A percentile compares a stretch with the other conserved stretches of the same genome.
Evolutionary conservation across 2,797 vertebrate species (phyloP).

Genomic region (Myripristis jacobus): DNA sequence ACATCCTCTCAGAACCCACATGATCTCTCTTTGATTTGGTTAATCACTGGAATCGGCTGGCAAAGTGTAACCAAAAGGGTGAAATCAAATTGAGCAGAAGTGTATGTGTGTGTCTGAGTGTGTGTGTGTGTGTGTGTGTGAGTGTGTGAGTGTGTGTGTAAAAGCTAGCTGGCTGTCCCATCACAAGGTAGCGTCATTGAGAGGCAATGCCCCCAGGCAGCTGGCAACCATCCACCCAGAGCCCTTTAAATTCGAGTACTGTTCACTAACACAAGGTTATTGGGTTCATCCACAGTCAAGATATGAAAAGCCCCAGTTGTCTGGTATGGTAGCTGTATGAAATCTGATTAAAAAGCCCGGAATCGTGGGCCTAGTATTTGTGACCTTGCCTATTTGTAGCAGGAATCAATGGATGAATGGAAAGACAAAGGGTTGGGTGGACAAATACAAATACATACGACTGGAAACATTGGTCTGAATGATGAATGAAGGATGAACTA

Average conservation of each 20-base stretch:
- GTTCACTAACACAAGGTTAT: slow-evolving; percentile 56
- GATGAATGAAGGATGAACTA: neutral
- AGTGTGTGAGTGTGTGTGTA: slow-evolving; percentile 26
- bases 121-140: slow-evolving; percentile 33
- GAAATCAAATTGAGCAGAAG: slow-evolving; percentile 51
- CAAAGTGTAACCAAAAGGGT: slow-evolving; percentile 40
- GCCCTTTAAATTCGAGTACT: slow-evolving; percentile 60
- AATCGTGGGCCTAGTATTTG: slow-evolving; percentile 38
- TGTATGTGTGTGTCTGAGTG: too few species aligned
- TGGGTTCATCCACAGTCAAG: slow-evolving; percentile 48
- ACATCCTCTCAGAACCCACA: slow-evolving; percentile 24
- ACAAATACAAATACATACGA: slow-evolving; percentile 8
- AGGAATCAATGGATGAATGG: slow-evolving; percentile 21
- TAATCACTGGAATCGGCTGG: slow-evolving; percentile 16
- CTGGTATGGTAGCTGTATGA: slow-evolving; percentile 45
- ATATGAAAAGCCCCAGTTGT: slow-evolving; percentile 65
- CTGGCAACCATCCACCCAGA: slow-evolving; percentile 48
- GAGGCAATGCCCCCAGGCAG: slow-evolving; percentile 54
- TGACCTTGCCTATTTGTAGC: slow-evolving; percentile 37
- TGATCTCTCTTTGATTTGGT: slow-evolving; percentile 30
- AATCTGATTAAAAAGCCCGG: slow-evolving; percentile 45
- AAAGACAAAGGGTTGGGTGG: neutral
- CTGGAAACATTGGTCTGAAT: neutral
- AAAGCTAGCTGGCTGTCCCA: slow-evolving; percentile 28
- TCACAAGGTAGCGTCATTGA: slow-evolving; percentile 71